These are phyloP conservation scores for Neotoxoptera formosana DNA, from an alignment of 1,140 invertebrate species.

Conservation along the genomic window DNA sequence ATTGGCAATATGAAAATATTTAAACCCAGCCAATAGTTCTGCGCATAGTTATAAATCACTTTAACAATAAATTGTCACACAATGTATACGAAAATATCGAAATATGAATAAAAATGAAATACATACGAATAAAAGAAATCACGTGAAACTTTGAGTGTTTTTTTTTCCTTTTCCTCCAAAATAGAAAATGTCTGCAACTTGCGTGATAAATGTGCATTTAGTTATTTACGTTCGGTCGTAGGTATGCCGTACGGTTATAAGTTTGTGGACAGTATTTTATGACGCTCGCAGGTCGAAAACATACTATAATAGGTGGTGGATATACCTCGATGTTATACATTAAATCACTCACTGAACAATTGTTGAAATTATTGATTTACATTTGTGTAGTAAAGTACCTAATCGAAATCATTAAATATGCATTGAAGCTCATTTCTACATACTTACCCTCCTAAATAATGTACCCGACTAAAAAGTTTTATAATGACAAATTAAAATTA, in stretches of 20 bases:
- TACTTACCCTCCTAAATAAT: too few species aligned
- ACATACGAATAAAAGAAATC: slow-evolving; percentile 18
- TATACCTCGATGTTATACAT: neutral
- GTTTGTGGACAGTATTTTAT: neutral
- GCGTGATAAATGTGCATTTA: slow-evolving; percentile 31
- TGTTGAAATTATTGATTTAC: neutral
- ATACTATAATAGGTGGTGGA: neutral
- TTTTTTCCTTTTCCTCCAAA: neutral
- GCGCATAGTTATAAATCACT: neutral
- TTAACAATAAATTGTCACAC: neutral
- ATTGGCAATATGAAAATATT: neutral
- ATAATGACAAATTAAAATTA: neutral
- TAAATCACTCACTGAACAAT: neutral
- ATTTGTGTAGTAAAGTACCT: neutral
- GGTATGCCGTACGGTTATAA: neutral
- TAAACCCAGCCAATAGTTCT: neutral
- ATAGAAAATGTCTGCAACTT: neutral
- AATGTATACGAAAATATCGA: slow-evolving; percentile 15
- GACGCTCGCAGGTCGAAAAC: neutral
- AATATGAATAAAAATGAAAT: neutral
- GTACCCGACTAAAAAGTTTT: neutral
- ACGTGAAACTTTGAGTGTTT: neutral
- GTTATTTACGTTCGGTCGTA: neutral
- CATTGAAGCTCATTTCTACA: too few species aligned
- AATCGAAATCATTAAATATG: neutral